Conservation (phyloP, 2,888 invertebrate genomes). For the Drosophila merina region DNA sequence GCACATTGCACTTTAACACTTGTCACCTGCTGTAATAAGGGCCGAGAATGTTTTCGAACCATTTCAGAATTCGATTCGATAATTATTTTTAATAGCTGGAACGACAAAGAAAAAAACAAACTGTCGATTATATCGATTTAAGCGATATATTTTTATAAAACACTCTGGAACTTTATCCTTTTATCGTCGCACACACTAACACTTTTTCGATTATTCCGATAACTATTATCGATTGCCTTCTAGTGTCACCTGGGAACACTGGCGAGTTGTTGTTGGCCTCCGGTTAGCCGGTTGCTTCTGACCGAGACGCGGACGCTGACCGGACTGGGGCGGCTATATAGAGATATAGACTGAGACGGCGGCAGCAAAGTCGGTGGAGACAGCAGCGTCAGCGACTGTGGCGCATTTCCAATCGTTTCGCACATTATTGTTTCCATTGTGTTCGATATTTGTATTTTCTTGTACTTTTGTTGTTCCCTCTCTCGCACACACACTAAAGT, state of each 20-base stretch:
- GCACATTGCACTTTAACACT: conserved; percentile 74
- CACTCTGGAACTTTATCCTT: background rate
- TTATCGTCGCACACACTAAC: background rate
- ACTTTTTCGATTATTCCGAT: conserved; percentile 53
- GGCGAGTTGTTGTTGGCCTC: too few relatives aligned
- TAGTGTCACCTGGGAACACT: too few relatives aligned
- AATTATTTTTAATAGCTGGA: background rate
- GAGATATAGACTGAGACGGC: conserved; percentile 30
- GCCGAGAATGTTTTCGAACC: conserved; percentile 5
- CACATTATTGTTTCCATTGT: conserved; percentile 80
- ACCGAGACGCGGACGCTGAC: conserved; percentile 70
- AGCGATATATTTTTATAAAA: background rate
- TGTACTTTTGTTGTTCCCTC: conserved; percentile 66
- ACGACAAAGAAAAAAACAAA: background rate
- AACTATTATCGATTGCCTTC: conserved; percentile 77
- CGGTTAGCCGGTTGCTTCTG: conserved; percentile 68
- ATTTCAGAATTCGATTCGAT: background rate
- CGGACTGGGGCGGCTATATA: conserved; percentile 46
- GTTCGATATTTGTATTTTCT: conserved; percentile 79
- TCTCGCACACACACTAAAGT: conserved; percentile 39
- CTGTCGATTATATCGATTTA: conserved; percentile 1
- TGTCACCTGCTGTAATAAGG: conserved; percentile 29
- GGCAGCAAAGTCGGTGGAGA: conserved; percentile 39
- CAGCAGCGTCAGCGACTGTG: conserved; percentile 51
- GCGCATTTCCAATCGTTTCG: conserved; percentile 78